These are phyloP conservation scores for Hyperoplus lanceolatus DNA, from an alignment of 2,797 vertebrate species.

Conservation along the genomic window DNA sequence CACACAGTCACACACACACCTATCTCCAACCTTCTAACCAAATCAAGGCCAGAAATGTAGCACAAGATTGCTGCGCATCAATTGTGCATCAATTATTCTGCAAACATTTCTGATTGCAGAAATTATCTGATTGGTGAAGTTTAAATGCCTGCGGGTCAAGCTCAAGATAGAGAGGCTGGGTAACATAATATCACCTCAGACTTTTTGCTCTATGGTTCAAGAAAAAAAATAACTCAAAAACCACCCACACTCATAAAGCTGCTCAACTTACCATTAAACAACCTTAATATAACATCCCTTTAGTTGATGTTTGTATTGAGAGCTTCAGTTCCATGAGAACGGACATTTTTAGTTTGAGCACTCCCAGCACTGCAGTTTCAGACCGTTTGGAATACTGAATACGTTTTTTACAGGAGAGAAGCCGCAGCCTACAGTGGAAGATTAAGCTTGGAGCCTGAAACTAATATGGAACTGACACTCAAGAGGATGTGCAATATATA, in stretches of 20 bases:
- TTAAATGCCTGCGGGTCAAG: background rate
- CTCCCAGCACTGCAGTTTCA: constrained; percentile 28
- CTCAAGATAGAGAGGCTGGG: constrained; percentile 22
- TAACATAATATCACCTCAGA: constrained; percentile 45
- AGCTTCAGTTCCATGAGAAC: constrained; percentile 41
- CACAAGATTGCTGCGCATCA: background rate
- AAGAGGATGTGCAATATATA: constrained; percentile 5
- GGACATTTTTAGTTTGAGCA: constrained; percentile 41
- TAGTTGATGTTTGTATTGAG: constrained; percentile 38
- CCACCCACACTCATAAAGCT: constrained; percentile 29
- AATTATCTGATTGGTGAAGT: background rate
- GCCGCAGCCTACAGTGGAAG: constrained; percentile 20
- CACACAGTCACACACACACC: background rate
- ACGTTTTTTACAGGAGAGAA: constrained; percentile 19
- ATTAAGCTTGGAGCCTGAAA: background rate
- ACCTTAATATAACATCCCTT: constrained; percentile 28
- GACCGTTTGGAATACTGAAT: constrained; percentile 36
- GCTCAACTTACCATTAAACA: constrained; percentile 46
- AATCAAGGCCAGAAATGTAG: background rate
- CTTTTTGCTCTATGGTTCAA: constrained; percentile 1
- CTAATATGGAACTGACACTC: background rate
- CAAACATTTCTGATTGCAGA: constrained; percentile 3
- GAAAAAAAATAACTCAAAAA: constrained; percentile 43
- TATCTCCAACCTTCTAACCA: background rate
- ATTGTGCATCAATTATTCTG: background rate